Conservation (phyloP, 2,888 invertebrate genomes). For the Thera britannica region DNA sequence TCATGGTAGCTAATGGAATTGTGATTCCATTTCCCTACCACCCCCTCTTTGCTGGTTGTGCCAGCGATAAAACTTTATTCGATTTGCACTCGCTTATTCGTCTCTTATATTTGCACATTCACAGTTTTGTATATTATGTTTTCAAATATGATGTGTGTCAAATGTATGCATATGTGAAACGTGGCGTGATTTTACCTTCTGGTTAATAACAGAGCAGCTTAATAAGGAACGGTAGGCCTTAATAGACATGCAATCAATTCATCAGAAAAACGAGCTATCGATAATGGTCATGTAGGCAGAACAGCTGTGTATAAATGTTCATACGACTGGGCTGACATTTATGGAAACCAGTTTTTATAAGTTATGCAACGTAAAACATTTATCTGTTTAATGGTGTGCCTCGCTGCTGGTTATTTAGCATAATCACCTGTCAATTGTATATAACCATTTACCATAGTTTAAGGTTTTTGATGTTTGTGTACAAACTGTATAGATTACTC, state of each 20-base stretch:
- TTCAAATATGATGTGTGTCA: constrained; percentile 42
- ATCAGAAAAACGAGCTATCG: constrained; percentile 58
- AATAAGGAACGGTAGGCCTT: constrained; percentile 55
- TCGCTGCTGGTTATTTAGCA: constrained; percentile 61
- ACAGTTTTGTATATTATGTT: constrained; percentile 1
- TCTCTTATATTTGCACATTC: constrained; percentile 1
- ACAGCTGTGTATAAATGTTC: constrained; percentile 68
- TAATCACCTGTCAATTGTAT: constrained; percentile 71
- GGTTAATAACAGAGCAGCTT: constrained; percentile 52
- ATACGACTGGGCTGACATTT: constrained; percentile 70
- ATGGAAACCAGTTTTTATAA: constrained; percentile 69
- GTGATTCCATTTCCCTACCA: constrained; percentile 46
- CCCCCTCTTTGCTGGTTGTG: constrained; percentile 38
- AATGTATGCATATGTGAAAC: constrained; percentile 44
- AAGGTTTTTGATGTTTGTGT: constrained; percentile 13
- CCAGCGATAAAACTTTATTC: constrained; percentile 30
- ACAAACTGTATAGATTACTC: constrained; percentile 1
- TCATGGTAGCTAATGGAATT: constrained; percentile 55
- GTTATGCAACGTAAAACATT: constrained; percentile 76
- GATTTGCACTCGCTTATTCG: constrained; percentile 14
- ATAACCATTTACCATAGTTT: constrained; percentile 30
- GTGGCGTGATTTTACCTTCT: constrained; percentile 55
- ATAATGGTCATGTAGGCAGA: constrained; percentile 65
- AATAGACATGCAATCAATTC: constrained; percentile 60
- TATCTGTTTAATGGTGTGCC: constrained; percentile 65